Conservation (phyloP, 2,797 vertebrate genomes). For the Chlorospingus flavigularis region DNA sequence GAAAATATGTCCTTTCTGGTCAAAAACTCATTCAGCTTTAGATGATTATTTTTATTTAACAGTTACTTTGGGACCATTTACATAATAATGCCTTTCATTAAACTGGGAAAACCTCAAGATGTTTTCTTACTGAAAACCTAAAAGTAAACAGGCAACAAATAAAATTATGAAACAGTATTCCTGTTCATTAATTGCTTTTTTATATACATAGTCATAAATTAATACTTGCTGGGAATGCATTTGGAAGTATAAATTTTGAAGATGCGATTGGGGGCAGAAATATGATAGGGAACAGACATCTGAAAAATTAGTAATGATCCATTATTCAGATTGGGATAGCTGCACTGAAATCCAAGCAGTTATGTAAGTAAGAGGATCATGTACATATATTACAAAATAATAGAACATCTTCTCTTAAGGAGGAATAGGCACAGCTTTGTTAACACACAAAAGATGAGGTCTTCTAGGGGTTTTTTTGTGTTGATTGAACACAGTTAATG, state of each 20-base stretch:
- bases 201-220: not conserved
- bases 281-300: not conserved
- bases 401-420: not conserved
- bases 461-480: not conserved
- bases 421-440: not conserved
- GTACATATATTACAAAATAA: not conserved
- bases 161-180: not conserved
- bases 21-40: conserved; percentile 4
- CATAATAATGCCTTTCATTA: not conserved
- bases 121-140: not conserved
- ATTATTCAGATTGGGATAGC: not conserved
- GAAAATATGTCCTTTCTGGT: not conserved
- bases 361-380: not conserved
- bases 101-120: not conserved
- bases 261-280: not conserved
- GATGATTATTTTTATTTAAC: not conserved
- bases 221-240: not conserved
- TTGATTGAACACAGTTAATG: not conserved
- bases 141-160: not conserved
- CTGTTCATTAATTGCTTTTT: not conserved
- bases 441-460: not conserved
- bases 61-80: not conserved
- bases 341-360: not conserved
- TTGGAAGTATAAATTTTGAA: not conserved
- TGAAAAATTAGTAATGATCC: not conserved